Conservation (phyloP, 2,888 invertebrate genomes). For the Malthinus flaveolus region DNA sequence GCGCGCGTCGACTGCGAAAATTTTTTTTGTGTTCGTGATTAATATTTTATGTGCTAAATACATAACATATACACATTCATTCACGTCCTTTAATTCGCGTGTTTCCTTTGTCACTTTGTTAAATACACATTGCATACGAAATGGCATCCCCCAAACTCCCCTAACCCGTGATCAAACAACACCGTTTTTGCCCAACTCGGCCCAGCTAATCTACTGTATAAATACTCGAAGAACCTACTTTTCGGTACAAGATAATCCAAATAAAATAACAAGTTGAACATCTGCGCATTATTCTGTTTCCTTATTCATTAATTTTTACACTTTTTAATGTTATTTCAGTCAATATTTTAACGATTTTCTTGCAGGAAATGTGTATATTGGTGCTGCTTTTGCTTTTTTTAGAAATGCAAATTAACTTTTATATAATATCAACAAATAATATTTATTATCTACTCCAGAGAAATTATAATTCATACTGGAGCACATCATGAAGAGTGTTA, state of each 20-base stretch:
- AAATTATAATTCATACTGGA: no score
- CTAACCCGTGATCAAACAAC: conserved; percentile 46
- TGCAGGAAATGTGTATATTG: not conserved
- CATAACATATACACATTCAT: conserved; percentile 29
- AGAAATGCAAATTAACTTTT: no score
- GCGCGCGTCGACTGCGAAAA: not conserved
- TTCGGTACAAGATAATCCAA: conserved; percentile 45
- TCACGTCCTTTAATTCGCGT: conserved; percentile 41
- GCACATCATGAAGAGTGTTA: no score
- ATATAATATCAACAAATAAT: no score
- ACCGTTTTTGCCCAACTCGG: conserved; percentile 48
- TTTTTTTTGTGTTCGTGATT: not conserved
- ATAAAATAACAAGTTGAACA: conserved; percentile 43
- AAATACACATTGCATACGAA: conserved; percentile 48
- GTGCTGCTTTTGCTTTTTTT: not conserved
- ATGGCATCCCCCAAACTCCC: conserved; percentile 38
- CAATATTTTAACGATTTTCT: conserved; percentile 29
- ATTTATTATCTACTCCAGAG: no score
- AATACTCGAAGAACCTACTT: conserved; percentile 50
- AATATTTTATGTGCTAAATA: conserved; percentile 29
- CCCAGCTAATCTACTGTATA: conserved; percentile 52
- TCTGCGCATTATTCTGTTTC: conserved; percentile 43
- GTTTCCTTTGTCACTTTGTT: conserved; percentile 44
- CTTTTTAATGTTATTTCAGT: conserved; percentile 25
- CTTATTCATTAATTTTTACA: conserved; percentile 39